Base-by-base conservation (phyloP, 2,797 vertebrate species). In the Rhinogobio ventralis region DNA sequence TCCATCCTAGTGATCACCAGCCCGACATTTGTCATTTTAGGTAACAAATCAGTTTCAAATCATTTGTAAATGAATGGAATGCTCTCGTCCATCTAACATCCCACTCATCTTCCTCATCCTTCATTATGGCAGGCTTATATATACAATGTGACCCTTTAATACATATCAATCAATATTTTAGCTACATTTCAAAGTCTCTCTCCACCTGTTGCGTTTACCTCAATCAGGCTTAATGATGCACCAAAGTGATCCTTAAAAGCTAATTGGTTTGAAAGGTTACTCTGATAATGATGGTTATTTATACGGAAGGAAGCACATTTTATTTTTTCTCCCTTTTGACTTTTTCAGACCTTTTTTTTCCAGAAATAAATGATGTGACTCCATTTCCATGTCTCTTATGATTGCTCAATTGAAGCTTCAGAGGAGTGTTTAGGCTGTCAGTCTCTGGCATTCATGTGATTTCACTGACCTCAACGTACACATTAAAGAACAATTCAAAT, bases 261-360 rank as follows among this genome's bases (percentile, higher is more conserved):
- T 77, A 77, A 77, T 77, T 77, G 55, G 2, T 62, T 28, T 77
- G 36, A 77, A 77, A 60, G 62, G 23, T 51, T 51, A 23, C 28
- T 72, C 49, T 76, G 30, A 28, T 81, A 85, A 86, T 91, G 89
- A 85, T 62, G 1, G 28, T 19, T 25, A 25, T 42, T 77, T 25
- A 42, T 77, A 53, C 23, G 9, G 4, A 25, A 25, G 51, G 3
- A 77, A 33, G 5, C 2, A 3, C 53, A 25, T 76, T 39, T 42
- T 4, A 42, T 77, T 39, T 76, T 3, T 57, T 77, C 33, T 57
- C 36, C 8, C 2, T 60, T n/a, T n/a, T n/a, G n/a, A n/a, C n/a
- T n/a, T 60, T 25, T 60, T 62, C 14, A 19, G 55, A 19, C 36
- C 75, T 60, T 77, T 60, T 64, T 57, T 39, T 42, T 2, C 23